phyloP scores from a whole-genome alignment of 2,797 vertebrate genomes.

The Muscicapa striata region DNA sequence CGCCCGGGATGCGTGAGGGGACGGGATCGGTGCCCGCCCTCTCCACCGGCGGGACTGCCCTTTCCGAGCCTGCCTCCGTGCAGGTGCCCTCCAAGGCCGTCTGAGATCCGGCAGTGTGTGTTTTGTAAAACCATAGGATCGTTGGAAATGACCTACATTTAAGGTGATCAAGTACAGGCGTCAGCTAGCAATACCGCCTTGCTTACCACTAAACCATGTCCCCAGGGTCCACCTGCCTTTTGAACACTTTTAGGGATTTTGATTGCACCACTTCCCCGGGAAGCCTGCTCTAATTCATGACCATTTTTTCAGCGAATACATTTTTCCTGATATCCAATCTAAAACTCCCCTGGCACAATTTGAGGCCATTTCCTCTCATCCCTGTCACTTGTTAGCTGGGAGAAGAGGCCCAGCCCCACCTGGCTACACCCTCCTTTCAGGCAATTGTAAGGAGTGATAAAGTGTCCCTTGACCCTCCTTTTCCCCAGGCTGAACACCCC shows the following conservation, averaged over 20 bases:
- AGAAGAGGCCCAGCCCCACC: not conserved
- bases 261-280: not conserved
- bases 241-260: not conserved
- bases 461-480: not conserved
- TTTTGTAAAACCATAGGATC: not conserved
- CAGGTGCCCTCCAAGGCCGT: not conserved
- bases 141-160: not conserved
- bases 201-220: not conserved
- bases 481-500: not conserved
- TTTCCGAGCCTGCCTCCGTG: rapidly evolving
- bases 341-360: not conserved
- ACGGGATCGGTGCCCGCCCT: conserved; percentile 63
- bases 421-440: not conserved
- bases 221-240: not conserved
- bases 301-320: not conserved
- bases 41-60: not conserved
- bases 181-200: not conserved
- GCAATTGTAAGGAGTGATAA: rapidly evolving
- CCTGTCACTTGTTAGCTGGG: too few relatives aligned
- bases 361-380: not conserved
- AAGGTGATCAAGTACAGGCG: too few relatives aligned
- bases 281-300: not conserved
- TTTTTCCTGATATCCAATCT: not conserved
- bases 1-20: conserved; percentile 71
- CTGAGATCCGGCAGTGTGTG: rapidly evolving